phyloP scores from a whole-genome alignment of 2,797 vertebrate genomes.

The Morus bassanus region DNA sequence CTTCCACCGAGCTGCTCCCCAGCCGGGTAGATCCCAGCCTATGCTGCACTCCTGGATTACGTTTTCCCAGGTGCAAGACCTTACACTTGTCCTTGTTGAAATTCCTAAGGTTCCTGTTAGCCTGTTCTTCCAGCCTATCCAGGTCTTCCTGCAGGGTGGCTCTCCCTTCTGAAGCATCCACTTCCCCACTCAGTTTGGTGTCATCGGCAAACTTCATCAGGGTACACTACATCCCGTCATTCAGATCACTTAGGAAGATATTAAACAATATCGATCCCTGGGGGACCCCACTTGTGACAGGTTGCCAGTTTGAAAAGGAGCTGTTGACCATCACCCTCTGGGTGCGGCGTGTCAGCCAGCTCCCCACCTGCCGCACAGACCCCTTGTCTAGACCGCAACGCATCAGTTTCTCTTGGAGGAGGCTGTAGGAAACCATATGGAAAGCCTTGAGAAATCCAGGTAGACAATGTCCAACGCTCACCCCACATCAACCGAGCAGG shows the following conservation, averaged over 20 bases:
- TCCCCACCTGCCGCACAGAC: background rate
- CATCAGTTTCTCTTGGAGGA: too few relatives aligned
- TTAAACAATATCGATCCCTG: fast-evolving
- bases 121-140: too few relatives aligned
- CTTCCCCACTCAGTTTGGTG: too few relatives aligned
- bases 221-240: background rate
- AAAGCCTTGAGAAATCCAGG: background rate
- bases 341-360: background rate
- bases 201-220: background rate
- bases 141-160: too few relatives aligned
- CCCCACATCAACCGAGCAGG: too few relatives aligned
- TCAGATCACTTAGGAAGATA: background rate
- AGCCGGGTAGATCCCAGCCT: background rate
- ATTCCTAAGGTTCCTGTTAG: background rate
- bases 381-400: too few relatives aligned
- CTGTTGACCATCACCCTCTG: background rate
- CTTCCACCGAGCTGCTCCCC: background rate
- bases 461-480: too few relatives aligned
- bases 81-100: too few relatives aligned
- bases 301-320: background rate
- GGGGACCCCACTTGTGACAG: background rate
- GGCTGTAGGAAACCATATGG: too few relatives aligned
- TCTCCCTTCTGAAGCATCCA: too few relatives aligned
- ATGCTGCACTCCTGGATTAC: background rate
- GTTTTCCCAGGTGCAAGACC: too few relatives aligned